Percentiles rank a stretch among this genome's conserved stretches.
Conservation (phyloP, 2,113 vertebrate genomes). For the Eurypyga helias region DNA sequence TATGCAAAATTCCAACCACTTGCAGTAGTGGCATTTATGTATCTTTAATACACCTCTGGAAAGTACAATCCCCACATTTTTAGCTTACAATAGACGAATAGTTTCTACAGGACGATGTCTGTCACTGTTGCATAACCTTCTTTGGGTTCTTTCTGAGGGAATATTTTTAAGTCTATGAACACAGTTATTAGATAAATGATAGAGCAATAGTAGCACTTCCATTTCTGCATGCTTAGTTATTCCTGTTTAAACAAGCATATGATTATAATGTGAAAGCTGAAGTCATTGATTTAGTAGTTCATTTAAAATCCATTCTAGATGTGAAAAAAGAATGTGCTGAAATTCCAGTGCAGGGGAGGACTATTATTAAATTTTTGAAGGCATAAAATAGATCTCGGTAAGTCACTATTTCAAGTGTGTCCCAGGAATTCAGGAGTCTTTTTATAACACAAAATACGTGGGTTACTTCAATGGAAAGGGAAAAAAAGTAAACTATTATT, state of each 20-base stretch:
- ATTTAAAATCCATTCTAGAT: neutral
- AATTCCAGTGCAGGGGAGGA: neutral
- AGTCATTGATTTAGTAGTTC: neutral
- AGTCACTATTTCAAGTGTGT: constrained; percentile 32
- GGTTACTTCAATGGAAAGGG: neutral
- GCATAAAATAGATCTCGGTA: neutral
- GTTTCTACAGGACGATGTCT: neutral
- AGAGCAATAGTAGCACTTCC: neutral
- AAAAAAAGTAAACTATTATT: neutral
- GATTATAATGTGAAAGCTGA: neutral
- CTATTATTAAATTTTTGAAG: constrained; percentile 13
- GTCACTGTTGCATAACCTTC: neutral
- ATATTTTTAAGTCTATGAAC: neutral
- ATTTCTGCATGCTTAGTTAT: neutral
- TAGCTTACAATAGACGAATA: neutral
- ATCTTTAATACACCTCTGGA: neutral
- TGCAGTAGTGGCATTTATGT: neutral
- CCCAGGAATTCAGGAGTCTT: neutral
- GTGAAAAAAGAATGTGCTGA: neutral
- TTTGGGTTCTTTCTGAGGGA: neutral
- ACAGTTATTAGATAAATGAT: neutral
- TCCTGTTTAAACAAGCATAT: neutral
- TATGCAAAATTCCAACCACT: neutral
- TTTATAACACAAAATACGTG: neutral
- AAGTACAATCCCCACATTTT: neutral